Conservation (phyloP, 2,797 vertebrate species). For the Coregonus sp. region DNA sequence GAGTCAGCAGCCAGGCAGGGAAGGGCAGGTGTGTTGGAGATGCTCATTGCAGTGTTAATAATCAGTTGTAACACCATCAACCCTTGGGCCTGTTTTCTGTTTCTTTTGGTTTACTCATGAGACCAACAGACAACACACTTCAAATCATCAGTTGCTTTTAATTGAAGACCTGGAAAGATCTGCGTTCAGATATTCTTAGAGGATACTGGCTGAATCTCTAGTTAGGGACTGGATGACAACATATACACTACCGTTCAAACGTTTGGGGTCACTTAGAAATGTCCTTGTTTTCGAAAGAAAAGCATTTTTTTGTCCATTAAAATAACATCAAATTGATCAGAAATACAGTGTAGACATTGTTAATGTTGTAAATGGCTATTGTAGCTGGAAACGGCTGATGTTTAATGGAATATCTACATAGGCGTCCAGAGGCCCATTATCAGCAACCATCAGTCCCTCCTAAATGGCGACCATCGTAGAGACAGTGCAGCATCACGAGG, state of each 20-base stretch:
- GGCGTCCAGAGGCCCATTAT: too few species aligned
- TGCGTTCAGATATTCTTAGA: neutral
- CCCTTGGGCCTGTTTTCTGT: neutral
- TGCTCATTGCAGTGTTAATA: neutral
- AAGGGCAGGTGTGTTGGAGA: conserved; percentile 1
- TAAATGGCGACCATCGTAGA: too few species aligned
- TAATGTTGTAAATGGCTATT: too few species aligned
- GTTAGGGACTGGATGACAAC: neutral
- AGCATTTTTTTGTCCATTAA: too few species aligned
- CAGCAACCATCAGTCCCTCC: too few species aligned
- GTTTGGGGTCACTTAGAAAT: too few species aligned
- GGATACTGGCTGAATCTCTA: neutral
- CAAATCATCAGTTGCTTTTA: neutral
- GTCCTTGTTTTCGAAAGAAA: too few species aligned
- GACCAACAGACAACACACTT: neutral
- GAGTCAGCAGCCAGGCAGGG: neutral
- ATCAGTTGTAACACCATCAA: neutral
- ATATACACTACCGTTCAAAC: neutral
- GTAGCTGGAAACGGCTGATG: too few species aligned
- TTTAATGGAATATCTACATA: too few species aligned
- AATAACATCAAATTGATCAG: too few species aligned
- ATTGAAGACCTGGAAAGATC: neutral
- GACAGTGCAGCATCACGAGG: too few species aligned
- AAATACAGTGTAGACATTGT: too few species aligned
- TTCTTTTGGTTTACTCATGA: neutral